Percentiles rank a stretch among this genome's conserved stretches.
phyloP scores from a whole-genome alignment of 2,113 vertebrate genomes.

The Atrichornis clamosus region DNA sequence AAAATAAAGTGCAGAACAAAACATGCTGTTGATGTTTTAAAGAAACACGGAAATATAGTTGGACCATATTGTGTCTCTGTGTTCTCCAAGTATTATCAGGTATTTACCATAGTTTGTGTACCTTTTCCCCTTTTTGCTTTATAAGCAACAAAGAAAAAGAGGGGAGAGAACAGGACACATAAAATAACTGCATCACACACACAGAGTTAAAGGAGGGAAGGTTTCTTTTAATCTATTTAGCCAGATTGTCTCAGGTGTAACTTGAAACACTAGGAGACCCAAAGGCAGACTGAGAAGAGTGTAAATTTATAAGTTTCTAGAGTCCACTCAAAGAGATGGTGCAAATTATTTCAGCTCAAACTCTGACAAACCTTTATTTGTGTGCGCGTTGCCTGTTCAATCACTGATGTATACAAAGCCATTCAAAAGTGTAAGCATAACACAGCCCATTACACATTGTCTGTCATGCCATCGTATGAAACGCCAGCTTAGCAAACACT shows the following conservation, averaged over 20 bases:
- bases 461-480: neutral
- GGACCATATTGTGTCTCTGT: neutral
- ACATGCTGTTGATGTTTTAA: neutral
- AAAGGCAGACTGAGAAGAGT: neutral
- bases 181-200: neutral
- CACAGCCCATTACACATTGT: neutral
- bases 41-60: neutral
- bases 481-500: neutral
- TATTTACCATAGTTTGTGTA: neutral
- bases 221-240: neutral
- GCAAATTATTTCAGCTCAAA: neutral
- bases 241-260: neutral
- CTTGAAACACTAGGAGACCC: neutral
- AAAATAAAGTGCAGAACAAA: constrained; percentile 24
- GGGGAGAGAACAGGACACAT: neutral
- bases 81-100: neutral
- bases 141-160: neutral
- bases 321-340: neutral
- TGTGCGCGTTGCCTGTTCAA: neutral
- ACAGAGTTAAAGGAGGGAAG: neutral
- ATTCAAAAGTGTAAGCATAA: neutral
- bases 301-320: neutral
- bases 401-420: neutral
- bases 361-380: neutral
- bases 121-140: neutral